phyloP scores from a whole-genome alignment of 2,113 vertebrate genomes.

The Tichodroma muraria region DNA sequence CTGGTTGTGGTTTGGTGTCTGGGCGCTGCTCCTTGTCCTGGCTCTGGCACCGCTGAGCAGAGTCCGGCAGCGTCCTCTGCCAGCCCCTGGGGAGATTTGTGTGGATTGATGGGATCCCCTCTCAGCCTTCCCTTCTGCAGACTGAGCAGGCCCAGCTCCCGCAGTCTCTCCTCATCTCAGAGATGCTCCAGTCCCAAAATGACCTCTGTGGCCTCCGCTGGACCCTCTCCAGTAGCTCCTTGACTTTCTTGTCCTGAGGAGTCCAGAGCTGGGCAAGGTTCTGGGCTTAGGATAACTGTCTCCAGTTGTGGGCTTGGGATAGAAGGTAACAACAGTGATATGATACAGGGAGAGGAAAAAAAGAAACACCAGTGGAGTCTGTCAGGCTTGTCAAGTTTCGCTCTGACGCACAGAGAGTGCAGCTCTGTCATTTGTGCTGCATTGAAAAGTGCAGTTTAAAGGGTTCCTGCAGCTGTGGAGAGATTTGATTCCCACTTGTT shows the following conservation, averaged over 20 bases:
- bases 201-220: not conserved
- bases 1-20: not conserved
- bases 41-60: not conserved
- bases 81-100: not conserved
- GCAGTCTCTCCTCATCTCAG: not conserved
- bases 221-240: not conserved
- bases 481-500: not conserved
- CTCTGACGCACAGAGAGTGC: not conserved
- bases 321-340: not conserved
- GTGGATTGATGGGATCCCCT: not conserved
- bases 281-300: not conserved
- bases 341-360: not conserved
- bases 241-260: not conserved
- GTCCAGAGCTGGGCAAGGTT: not conserved
- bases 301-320: not conserved
- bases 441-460: not conserved
- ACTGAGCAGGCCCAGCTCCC: not conserved
- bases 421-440: not conserved
- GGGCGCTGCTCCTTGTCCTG: not conserved
- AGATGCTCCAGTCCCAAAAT: not conserved
- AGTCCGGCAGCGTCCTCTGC: not conserved
- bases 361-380: not conserved
- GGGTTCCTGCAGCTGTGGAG: not conserved
- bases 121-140: not conserved
- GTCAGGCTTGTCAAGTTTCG: constrained; percentile 29